A percentile compares a stretch with the other conserved stretches of the same genome.
phyloP scores from a whole-genome alignment of 2,888 invertebrate genomes.

The Lathronympha strigana region DNA sequence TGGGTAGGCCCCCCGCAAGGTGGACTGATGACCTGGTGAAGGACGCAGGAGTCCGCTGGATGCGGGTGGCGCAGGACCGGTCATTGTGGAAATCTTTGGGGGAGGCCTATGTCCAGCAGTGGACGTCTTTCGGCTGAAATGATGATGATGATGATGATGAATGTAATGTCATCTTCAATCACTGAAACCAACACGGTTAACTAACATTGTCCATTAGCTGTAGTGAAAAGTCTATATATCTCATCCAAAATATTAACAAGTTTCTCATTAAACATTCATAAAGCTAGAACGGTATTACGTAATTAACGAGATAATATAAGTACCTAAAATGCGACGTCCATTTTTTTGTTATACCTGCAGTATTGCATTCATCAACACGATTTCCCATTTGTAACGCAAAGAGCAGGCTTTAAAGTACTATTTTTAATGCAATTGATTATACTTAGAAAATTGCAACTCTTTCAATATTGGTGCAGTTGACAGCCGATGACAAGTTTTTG shows the following conservation, averaged over 20 bases:
- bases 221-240: neutral
- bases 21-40: too few relatives aligned
- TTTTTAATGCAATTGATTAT: constrained; percentile 11
- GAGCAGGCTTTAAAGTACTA: neutral
- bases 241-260: too few relatives aligned
- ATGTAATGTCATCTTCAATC: neutral
- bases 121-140: too few relatives aligned
- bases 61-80: too few relatives aligned
- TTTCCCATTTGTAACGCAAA: constrained; percentile 5
- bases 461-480: neutral
- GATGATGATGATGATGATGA: too few relatives aligned
- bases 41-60: too few relatives aligned
- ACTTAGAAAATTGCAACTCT: neutral
- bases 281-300: neutral
- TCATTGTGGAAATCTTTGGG: too few relatives aligned
- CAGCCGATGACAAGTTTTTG: constrained; percentile 22
- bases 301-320: neutral
- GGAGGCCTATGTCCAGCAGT: too few relatives aligned
- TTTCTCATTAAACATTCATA: constrained; percentile 2
- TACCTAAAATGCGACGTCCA: neutral
- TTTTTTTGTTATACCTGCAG: constrained; percentile 5
- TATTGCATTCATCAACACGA: neutral
- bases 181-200: neutral
- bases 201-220: neutral
- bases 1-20: too few relatives aligned